Evolutionary conservation across 2,888 invertebrate species (phyloP).

Genomic region (Anorthoa munda): DNA sequence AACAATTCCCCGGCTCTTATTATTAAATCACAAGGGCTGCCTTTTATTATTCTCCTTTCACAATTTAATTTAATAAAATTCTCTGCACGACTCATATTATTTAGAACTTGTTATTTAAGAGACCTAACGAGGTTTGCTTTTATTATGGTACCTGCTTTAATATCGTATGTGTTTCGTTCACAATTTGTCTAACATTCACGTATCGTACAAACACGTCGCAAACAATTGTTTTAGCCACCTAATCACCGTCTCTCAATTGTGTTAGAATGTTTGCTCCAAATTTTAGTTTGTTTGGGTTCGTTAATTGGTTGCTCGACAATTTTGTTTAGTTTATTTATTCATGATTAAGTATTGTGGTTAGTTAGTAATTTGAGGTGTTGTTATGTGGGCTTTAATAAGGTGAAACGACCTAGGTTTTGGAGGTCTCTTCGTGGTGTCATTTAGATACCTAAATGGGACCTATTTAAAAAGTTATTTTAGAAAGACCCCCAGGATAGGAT

Average conservation of each 20-base stretch:
- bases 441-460: neutral
- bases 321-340: conserved; percentile 51
- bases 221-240: conserved; percentile 38
- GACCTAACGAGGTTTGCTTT: conserved; percentile 44
- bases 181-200: conserved; percentile 45
- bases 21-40: conserved; percentile 9
- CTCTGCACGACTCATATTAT: conserved; percentile 16
- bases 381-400: neutral
- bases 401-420: neutral
- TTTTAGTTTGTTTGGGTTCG: conserved; percentile 52
- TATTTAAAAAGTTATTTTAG: too few species aligned
- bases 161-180: conserved; percentile 30
- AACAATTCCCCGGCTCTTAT: conserved; percentile 1
- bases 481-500: too few species aligned
- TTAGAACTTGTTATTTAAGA: conserved; percentile 30
- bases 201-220: conserved; percentile 27
- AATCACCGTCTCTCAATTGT: conserved; percentile 49
- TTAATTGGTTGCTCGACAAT: conserved; percentile 49
- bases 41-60: conserved; percentile 1
- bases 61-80: conserved; percentile 24
- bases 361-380: conserved; percentile 1
- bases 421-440: neutral
- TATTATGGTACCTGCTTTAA: conserved; percentile 41
- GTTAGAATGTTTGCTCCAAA: conserved; percentile 45
- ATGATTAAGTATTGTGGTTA: conserved; percentile 33